These are phyloP conservation scores for Lasioglossum villosulum DNA, from an alignment of 2,888 invertebrate species.

Conservation along the genomic window DNA sequence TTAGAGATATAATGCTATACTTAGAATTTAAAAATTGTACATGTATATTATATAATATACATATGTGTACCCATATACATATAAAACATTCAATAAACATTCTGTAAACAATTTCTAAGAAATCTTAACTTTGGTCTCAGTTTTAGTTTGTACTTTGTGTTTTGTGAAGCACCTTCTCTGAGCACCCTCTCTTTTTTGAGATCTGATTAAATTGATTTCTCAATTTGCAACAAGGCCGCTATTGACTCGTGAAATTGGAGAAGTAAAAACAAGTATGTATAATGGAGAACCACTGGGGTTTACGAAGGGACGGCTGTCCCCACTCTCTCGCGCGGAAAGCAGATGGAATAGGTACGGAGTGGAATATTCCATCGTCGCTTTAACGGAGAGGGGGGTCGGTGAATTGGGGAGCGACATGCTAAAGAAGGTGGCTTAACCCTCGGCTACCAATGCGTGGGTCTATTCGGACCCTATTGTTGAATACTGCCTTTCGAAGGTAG, in stretches of 20 bases:
- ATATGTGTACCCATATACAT: too few species aligned
- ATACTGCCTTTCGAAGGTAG: not conserved
- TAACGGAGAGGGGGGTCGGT: slow-evolving; percentile 45
- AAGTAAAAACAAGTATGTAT: not conserved
- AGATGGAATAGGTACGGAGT: slow-evolving; percentile 73
- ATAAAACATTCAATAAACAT: too few species aligned
- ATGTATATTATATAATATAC: too few species aligned
- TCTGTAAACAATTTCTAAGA: too few species aligned
- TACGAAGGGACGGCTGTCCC: slow-evolving; percentile 43
- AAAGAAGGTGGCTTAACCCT: slow-evolving; percentile 23
- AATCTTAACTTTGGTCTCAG: too few species aligned
- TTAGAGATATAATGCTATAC: too few species aligned
- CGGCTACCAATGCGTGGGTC: not conserved
- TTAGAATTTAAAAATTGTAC: too few species aligned
- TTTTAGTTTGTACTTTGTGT: too few species aligned
- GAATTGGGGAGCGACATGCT: slow-evolving; percentile 29
- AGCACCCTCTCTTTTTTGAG: too few species aligned
- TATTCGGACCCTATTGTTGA: not conserved
- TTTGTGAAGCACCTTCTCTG: too few species aligned
- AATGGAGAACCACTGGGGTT: slow-evolving; percentile 41
- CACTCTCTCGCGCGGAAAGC: slow-evolving; percentile 57
- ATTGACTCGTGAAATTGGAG: not conserved
- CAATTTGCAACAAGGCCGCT: too few species aligned
- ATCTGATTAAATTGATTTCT: too few species aligned
- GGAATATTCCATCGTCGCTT: slow-evolving; percentile 76